Evolutionary conservation across 2,888 invertebrate species (phyloP).

Genomic region (Choreutis nemorana): DNA sequence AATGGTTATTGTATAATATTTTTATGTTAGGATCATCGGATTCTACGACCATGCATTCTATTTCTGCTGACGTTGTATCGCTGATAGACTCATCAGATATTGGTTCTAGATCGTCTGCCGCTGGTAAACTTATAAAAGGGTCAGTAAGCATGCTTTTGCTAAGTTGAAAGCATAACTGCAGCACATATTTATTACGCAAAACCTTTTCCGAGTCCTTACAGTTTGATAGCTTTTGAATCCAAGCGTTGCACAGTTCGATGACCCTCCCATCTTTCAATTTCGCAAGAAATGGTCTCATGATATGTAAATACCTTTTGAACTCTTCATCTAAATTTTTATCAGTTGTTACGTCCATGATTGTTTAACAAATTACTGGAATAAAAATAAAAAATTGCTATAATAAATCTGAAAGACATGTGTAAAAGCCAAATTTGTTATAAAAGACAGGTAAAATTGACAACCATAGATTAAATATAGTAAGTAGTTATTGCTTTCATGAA

Average conservation of each 20-base stretch:
- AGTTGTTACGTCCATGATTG: constrained; percentile 30
- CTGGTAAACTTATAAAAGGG: constrained; percentile 36
- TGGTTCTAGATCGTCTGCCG: constrained; percentile 19
- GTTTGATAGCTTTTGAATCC: constrained; percentile 41
- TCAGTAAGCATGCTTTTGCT: constrained; percentile 35
- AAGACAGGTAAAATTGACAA: no score
- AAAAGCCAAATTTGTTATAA: no score
- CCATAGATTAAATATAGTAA: no score
- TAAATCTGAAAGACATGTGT: no score
- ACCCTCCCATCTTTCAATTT: constrained; percentile 32
- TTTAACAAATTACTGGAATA: no score
- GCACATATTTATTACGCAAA: constrained; percentile 43
- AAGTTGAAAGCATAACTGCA: constrained; percentile 43
- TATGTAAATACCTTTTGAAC: constrained; percentile 44
- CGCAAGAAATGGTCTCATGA: constrained; percentile 36
- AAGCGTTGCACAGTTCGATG: constrained; percentile 38
- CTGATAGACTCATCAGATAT: constrained; percentile 26
- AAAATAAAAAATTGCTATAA: no score
- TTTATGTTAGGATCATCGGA: constrained; percentile 24
- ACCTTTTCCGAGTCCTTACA: constrained; percentile 32
- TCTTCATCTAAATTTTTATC: constrained; percentile 31
- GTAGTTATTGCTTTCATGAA: no score
- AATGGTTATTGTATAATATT: constrained; percentile 21
- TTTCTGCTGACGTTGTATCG: constrained; percentile 30
- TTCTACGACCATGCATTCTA: constrained; percentile 29